Base-by-base conservation (phyloP, 1,140 invertebrate species). In the Drosophila nigrodunni region DNA sequence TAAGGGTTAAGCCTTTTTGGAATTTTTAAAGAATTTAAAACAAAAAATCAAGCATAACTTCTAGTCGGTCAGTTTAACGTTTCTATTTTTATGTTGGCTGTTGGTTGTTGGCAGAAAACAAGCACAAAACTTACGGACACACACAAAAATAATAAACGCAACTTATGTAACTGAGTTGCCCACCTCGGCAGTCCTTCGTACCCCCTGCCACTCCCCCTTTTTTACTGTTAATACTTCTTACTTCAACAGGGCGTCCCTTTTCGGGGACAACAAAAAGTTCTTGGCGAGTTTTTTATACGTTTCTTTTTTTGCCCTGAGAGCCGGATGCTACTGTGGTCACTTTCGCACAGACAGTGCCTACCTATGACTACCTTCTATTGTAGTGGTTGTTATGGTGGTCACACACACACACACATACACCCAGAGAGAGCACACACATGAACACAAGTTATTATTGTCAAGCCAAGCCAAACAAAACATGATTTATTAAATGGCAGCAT, bases 401-500 rank as follows among this genome's bases (percentile, higher is more conserved):
- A 44, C 54, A 55, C 55, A 67, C 54, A 55, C 55, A 67, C 52
- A 65, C 50, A 66, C 70, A 37, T 47, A 62, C 55, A 41, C 44
- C 58, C 46, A 67, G 15, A 67, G 61, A 81, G 67, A 47, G 2
- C 47, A 55, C 39, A 46, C 67, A 77, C 75, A 87, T 78, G 68
- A 68, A 75, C 64, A 74, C 83, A 55, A 89, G 83, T 83, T 88
- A 88, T 88, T 88, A 88, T 88, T 88, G 85, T 88, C 83, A 88
- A 83, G 83, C 74, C 83, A 68, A 87, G 85, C 74, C 83, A 88
- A 87, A 88, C 85, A 88, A 88, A 88, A 88, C 83, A 88, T 88
- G 83, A 88, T 88, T 88, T 88, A 88, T 88, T 88, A 88, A 88
- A 88, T 83, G 85, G 85, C 80, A 89, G 77, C 78, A 88, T 88